phyloP scores from a whole-genome alignment of 2,113 vertebrate genomes.

The Microcebus griseorufus region DNA sequence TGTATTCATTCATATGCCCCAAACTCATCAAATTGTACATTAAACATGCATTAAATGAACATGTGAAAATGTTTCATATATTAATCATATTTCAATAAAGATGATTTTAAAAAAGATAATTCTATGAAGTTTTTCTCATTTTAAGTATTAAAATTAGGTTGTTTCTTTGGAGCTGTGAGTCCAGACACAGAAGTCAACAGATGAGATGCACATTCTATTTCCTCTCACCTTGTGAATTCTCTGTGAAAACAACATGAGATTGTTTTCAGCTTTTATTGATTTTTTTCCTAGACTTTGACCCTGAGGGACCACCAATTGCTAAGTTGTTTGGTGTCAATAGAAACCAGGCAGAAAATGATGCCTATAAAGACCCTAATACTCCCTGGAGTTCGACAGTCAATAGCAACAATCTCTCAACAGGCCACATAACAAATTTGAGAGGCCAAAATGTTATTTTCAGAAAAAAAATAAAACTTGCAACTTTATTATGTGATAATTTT shows the following conservation, averaged over 20 bases:
- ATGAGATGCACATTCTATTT: constrained; percentile 33
- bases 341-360: constrained; percentile 14
- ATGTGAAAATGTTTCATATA: neutral
- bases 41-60: neutral
- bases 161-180: neutral
- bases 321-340: constrained; percentile 54
- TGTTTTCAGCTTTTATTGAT: constrained; percentile 60
- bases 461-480: neutral
- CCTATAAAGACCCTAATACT: neutral
- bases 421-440: neutral
- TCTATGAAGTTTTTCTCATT: neutral
- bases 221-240: constrained; percentile 44
- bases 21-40: neutral
- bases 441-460: neutral
- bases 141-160: neutral
- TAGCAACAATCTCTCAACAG: neutral
- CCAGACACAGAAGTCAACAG: neutral
- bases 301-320: neutral
- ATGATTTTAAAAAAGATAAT: neutral
- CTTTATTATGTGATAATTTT: constrained; percentile 33
- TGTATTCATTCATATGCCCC: rapidly evolving
- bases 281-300: constrained; percentile 44
- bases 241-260: constrained; percentile 37
- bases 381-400: neutral
- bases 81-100: neutral